Evolutionary conservation across 2,113 vertebrate species (phyloP), one percentile per base, ranked within the genome.

Genomic region (Centropus unirufus): DNA sequence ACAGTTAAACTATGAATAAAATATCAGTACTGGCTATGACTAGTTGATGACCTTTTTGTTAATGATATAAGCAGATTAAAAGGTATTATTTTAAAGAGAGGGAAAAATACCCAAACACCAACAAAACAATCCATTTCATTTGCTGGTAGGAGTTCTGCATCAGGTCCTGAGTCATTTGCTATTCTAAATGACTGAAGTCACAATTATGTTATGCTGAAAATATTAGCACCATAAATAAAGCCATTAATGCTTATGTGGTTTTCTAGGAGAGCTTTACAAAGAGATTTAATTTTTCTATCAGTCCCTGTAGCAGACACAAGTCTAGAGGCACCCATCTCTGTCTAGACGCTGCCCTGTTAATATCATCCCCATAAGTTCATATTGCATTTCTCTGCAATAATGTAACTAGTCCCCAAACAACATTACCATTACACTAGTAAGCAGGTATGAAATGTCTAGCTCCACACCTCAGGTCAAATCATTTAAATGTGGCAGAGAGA

Each of bases 1-100:
- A 34, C 84, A 87, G 87, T 95, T 95, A 96, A 97, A 95, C 91
- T 85, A 44, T 36, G 69, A 91, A 74, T 94, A 64, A 96, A 94
- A 90, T 90, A 93, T 90, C 70, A 34, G 69, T 66, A 57, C 44
- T 93, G 93, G 94, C 77, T 94, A 86, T 74, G 36, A 36, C 36
- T 36, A 91, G 91, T 46, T 75, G 49, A 90, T 88, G 89, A 95
- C 84, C 66, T 94, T 94, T 92, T 87, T 54, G 26, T 89, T 63
- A 29, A 86, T 58, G 68, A 92, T 26, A 73, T 62, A 90, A 72
- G 22, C 57, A 72, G 89, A 86, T 63, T 72, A 94, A 88, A 74
- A 82, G 11, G 5, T 49, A 44, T 19, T 57, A 16, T 92, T 89
- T 93, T 86, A 66, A 67, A 92, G 75, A 69, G 36, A 70, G 70